Percentiles rank a stretch among this genome's conserved stretches.
These are phyloP conservation scores for Holothuria leucospilota DNA, from an alignment of 53 echinoderm and acorn worm genomes.

Conservation along the genomic window DNA sequence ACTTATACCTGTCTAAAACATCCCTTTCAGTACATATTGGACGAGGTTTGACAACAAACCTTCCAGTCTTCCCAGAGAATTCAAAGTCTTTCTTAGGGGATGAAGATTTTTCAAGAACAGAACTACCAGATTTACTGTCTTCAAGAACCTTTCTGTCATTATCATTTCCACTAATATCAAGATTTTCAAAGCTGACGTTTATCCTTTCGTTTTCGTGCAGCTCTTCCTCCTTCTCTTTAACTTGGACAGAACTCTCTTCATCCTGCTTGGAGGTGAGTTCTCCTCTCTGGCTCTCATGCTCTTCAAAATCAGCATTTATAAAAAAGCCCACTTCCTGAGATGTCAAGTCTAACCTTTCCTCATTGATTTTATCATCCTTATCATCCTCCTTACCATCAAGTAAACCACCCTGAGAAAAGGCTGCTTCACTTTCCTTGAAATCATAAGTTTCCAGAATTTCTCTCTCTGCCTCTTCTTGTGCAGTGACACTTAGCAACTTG, in stretches of 20 bases:
- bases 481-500: constrained; percentile 7
- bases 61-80: constrained; percentile 33
- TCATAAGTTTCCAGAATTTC: constrained; percentile 4
- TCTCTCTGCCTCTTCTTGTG: constrained; percentile 35
- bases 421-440: neutral
- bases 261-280: constrained; percentile 8
- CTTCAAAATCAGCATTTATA: constrained; percentile 35
- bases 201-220: constrained; percentile 11
- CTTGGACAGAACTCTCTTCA: neutral
- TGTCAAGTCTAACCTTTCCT: constrained; percentile 13
- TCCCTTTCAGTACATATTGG: constrained; percentile 68
- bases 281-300: constrained; percentile 1
- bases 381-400: constrained; percentile 31
- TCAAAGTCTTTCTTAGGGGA: constrained; percentile 24
- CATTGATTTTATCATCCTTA: neutral
- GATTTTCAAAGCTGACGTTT: constrained; percentile 25
- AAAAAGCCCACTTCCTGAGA: neutral
- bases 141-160: neutral
- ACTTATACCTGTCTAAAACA: constrained; percentile 77
- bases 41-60: constrained; percentile 66
- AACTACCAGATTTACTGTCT: neutral
- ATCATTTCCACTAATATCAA: constrained; percentile 22
- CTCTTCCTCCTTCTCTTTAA: constrained; percentile 30
- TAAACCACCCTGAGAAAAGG: neutral
- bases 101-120: neutral